These are phyloP conservation scores for Sinella curviseta DNA, from an alignment of 1,140 invertebrate species.

Conservation along the genomic window DNA sequence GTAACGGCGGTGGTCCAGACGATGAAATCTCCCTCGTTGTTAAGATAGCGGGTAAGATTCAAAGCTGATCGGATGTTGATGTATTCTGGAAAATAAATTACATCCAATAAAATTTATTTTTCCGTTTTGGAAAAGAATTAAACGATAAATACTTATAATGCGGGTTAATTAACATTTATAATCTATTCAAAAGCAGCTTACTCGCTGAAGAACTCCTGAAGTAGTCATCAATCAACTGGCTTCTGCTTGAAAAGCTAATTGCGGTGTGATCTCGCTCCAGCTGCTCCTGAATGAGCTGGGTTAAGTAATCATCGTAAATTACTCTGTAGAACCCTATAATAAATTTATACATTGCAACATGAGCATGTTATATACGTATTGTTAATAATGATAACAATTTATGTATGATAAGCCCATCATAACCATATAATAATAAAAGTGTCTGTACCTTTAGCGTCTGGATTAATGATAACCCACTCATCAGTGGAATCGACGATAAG, in stretches of 20 bases:
- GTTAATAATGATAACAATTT: too few species aligned
- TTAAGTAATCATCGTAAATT: conserved; percentile 77
- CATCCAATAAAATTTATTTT: background rate
- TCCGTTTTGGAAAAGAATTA: too few species aligned
- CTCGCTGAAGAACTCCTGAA: conserved; percentile 38
- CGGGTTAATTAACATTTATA: too few species aligned
- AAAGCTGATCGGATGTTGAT: conserved; percentile 16
- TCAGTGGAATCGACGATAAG: conserved; percentile 53
- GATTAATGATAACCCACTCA: conserved; percentile 76
- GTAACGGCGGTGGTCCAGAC: conserved; percentile 31
- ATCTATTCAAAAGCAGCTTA: background rate
- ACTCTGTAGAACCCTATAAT: conserved; percentile 75
- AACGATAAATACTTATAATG: too few species aligned
- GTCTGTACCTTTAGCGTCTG: conserved; percentile 68
- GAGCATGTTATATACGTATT: background rate
- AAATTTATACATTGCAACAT: background rate
- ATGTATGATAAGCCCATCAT: background rate
- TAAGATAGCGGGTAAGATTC: conserved; percentile 30
- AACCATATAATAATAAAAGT: background rate
- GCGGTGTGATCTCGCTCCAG: conserved; percentile 61
- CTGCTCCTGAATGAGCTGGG: conserved; percentile 69
- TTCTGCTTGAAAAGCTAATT: conserved; percentile 75
- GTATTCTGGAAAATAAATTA: conserved; percentile 21
- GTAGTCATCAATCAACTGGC: conserved; percentile 80
- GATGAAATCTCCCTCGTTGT: conserved; percentile 17